These are phyloP conservation scores for Sandelia bainsii DNA, from an alignment of 2,797 vertebrate species.

Conservation along the genomic window DNA sequence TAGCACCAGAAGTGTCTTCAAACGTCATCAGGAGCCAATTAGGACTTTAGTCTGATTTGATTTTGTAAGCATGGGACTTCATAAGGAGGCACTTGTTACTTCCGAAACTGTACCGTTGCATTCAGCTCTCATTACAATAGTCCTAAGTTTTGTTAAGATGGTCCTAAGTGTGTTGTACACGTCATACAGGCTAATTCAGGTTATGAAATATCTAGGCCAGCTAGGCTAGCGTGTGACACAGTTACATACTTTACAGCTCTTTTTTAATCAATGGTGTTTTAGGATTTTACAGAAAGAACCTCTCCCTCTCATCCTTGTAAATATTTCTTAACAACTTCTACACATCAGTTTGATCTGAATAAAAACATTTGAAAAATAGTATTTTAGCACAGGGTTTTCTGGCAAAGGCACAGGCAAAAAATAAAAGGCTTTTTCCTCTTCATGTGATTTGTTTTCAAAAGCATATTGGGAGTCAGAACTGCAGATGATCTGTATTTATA, in stretches of 20 bases:
- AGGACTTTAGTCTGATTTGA: background rate
- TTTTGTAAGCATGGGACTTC: background rate
- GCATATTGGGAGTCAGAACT: background rate
- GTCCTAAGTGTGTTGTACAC: slow-evolving; percentile 74
- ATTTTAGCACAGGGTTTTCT: slow-evolving; percentile 2
- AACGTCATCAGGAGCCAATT: background rate
- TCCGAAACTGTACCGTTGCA: slow-evolving; percentile 60
- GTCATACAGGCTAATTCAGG: slow-evolving; percentile 55
- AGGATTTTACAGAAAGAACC: background rate
- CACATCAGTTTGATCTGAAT: background rate
- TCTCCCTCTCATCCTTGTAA: background rate
- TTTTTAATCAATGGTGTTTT: background rate
- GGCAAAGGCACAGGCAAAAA: background rate
- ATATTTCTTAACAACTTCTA: background rate
- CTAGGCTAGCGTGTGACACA: background rate
- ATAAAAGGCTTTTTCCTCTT: background rate
- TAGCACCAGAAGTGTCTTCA: slow-evolving; percentile 7
- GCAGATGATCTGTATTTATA: background rate
- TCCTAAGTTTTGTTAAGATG: slow-evolving; percentile 73
- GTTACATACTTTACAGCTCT: background rate
- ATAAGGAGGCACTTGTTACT: slow-evolving; percentile 30
- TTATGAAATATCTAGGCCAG: slow-evolving; percentile 46
- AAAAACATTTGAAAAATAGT: background rate
- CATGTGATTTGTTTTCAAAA: background rate
- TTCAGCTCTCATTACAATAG: slow-evolving; percentile 53